Base-by-base conservation (phyloP, 2,797 vertebrate species). In the Prunella strophiata region DNA sequence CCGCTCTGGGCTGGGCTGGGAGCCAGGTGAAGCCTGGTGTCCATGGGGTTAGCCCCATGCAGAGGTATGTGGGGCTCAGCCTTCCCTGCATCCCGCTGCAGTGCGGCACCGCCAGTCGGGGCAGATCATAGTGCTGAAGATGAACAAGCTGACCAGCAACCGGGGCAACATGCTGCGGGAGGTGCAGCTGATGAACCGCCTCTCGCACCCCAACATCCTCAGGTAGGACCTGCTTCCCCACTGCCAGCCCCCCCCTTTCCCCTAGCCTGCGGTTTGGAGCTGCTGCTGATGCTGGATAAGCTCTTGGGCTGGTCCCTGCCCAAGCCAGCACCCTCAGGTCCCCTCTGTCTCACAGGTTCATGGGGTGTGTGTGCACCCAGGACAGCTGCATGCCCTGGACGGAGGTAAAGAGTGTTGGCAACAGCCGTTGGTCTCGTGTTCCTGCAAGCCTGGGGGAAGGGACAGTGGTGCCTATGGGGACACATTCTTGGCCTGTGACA, bases 71-170 rank as follows among this genome's bases (percentile, higher is more conserved):
- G 42, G n/a, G 22, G 7, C 57, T 92, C 57, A 93, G 16, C 55
- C 17, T 73, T 25, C 21, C 17, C 23, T 63, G 16, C 23, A 17
- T 10, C 23, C 38, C 43, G 12, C 17, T 86, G 20, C 93, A 99
- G 99, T 99, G 92, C 98, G 98, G 96, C 99, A 99, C 84, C 98
- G 99, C 16, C 98, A 99, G 93, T 99, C 99, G 0, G 99, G 99
- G 23, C 99, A 99, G 97, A 98, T 99, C 93, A 99, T 99, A 99
- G 99, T 99, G 85, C 98, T 99, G 97, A 99, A 99, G 98, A 99
- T 99, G 99, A 99, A 99, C 98, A 99, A 98, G 96, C 97, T 99
- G 97, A 98, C 98, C 96, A 99, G 99, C 92, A 99, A 99, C 98
- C 97, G 98, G 58, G 98, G 98, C 94, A 99, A 99, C 98, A 99